These are phyloP conservation scores for Ophion slaviceki DNA, from an alignment of 2,888 invertebrate species.

Conservation along the genomic window DNA sequence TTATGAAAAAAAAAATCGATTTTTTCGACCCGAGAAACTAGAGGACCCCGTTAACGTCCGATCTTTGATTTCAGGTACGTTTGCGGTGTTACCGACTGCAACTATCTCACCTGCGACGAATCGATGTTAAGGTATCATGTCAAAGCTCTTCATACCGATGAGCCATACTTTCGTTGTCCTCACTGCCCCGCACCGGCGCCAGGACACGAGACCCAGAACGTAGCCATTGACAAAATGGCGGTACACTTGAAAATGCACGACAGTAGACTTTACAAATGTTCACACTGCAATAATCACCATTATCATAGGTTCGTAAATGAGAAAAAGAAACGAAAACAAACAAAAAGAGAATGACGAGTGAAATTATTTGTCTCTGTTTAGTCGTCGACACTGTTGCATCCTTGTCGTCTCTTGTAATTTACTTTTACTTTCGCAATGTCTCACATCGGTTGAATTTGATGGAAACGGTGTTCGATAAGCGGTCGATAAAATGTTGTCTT, in stretches of 20 bases:
- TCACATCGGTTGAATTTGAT: not conserved
- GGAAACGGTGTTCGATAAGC: not conserved
- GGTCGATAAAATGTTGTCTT: too few species aligned
- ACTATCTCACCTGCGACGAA: conserved; percentile 89
- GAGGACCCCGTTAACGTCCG: too few species aligned
- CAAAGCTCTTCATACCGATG: conserved; percentile 88
- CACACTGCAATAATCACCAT: conserved; percentile 88
- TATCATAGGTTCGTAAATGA: conserved; percentile 83
- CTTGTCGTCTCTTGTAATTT: conserved; percentile 9
- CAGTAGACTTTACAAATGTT: conserved; percentile 89
- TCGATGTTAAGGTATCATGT: conserved; percentile 90
- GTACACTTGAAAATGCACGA: conserved; percentile 92
- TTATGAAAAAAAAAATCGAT: too few species aligned
- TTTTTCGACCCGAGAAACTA: too few species aligned
- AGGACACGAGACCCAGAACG: conserved; percentile 83
- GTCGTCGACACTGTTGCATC: conserved; percentile 56
- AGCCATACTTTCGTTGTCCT: conserved; percentile 87
- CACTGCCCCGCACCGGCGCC: conserved; percentile 88
- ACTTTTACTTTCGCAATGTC: too few species aligned
- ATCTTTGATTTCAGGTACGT: conserved; percentile 85
- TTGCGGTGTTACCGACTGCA: conserved; percentile 89
- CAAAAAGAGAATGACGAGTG: not conserved
- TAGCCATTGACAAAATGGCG: conserved; percentile 87
- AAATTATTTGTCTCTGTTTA: not conserved
- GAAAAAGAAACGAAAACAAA: not conserved